Evolutionary conservation across 2,888 invertebrate genomes (phyloP).

Genomic region (Erebia aethiops): DNA sequence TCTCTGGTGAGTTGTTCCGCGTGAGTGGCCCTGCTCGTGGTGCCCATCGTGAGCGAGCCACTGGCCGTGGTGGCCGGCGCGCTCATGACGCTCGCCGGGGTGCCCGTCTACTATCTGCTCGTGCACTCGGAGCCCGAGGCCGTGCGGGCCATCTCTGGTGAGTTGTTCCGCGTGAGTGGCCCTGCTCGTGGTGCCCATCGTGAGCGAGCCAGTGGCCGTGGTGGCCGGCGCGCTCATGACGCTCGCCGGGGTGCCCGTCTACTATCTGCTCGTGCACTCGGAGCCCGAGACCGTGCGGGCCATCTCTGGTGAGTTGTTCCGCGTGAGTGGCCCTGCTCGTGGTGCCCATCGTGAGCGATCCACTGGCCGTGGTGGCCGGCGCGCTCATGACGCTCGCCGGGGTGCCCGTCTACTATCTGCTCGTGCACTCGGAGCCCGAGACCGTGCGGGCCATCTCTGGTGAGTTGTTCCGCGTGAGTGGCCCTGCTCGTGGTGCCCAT

Average conservation of each 20-base stretch:
- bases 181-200: conserved; percentile 89
- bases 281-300: conserved; percentile 84
- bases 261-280: conserved; percentile 88
- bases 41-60: conserved; percentile 91
- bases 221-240: conserved; percentile 91
- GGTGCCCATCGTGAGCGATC: conserved; percentile 90
- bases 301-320: conserved; percentile 82
- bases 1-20: conserved; percentile 82
- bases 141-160: conserved; percentile 85
- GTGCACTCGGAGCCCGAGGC: conserved; percentile 86
- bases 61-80: conserved; percentile 90
- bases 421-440: conserved; percentile 87
- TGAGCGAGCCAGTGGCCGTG: conserved; percentile 91
- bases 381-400: conserved; percentile 91
- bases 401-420: conserved; percentile 90
- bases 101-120: conserved; percentile 91
- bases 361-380: conserved; percentile 91
- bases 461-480: conserved; percentile 64
- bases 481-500: conserved; percentile 89
- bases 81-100: conserved; percentile 90
- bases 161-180: conserved; percentile 50
- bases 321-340: conserved; percentile 81
- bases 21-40: conserved; percentile 83
- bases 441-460: conserved; percentile 84
- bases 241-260: conserved; percentile 91